A percentile compares a stretch with the other conserved stretches of the same genome.
phyloP scores from a whole-genome alignment of 1,140 invertebrate species.

The Helicoverpa zea region DNA sequence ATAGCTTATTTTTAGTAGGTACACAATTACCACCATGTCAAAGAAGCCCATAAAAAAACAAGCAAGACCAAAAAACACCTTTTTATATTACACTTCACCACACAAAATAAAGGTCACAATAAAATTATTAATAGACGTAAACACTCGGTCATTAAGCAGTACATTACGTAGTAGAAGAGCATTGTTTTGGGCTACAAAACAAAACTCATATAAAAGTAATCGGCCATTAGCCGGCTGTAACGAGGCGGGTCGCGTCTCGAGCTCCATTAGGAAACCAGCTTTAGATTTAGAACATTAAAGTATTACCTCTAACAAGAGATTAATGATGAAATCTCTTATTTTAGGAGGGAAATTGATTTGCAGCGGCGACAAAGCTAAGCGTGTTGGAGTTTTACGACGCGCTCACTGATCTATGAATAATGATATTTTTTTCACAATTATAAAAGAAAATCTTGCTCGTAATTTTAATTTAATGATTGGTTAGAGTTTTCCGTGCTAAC shows the following conservation, averaged over 20 bases:
- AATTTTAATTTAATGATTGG: no score
- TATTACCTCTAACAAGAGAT: conserved; percentile 31
- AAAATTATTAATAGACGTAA: conserved; percentile 50
- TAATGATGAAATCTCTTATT: conserved; percentile 39
- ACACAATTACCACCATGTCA: not conserved
- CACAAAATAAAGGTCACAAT: conserved; percentile 3
- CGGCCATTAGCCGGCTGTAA: conserved; percentile 56
- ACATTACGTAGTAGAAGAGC: conserved; percentile 56
- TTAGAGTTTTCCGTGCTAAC: no score
- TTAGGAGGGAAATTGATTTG: conserved; percentile 14
- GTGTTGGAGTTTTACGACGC: not conserved
- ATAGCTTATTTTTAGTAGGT: no score
- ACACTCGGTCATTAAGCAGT: conserved; percentile 60
- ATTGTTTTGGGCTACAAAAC: conserved; percentile 50
- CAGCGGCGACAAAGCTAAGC: not conserved
- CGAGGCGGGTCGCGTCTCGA: conserved; percentile 55
- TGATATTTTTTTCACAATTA: no score
- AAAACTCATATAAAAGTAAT: conserved; percentile 57
- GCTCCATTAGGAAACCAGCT: conserved; percentile 59
- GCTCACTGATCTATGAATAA: not conserved
- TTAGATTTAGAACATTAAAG: conserved; percentile 57
- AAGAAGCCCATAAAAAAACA: not conserved
- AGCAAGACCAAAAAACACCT: not conserved
- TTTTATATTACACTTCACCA: not conserved
- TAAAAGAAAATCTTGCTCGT: no score